Base-by-base conservation (phyloP, 2,888 invertebrate species). In the Chrysolina americana region DNA sequence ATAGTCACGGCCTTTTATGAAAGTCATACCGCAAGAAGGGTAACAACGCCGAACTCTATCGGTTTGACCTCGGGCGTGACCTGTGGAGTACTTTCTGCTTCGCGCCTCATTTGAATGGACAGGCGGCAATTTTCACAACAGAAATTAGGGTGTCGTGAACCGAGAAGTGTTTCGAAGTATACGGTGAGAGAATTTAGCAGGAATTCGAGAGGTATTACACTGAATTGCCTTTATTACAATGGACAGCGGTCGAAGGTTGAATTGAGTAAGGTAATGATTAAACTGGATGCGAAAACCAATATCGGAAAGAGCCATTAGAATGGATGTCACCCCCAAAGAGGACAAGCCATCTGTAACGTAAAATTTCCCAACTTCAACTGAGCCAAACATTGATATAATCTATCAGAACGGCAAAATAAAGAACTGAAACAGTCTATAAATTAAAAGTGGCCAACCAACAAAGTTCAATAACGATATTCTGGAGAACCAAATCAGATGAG, bases 121-220 rank as follows among this genome's bases (percentile, higher is more conserved):
- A 59, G 59, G n/a, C 59, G 59, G 59, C 9, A 59, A 59, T 59
- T 59, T 59, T 59, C 36, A 15, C n/a, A 59, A 36, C 28, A n/a
- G 28, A 59, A 59, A 59, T 59, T 59, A 59, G 36, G 59, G 28
- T 28, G 59, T 17, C 59, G 28, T 28, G 28, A 59, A 59, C 28
- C 23, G 56, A 17, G 59, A 59, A 28, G 23, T 23, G 28, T 23
- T 59, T 28, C 23, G 28, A 11, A 59, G n/a, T 28, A 23, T n/a
- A n/a, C 59, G 17, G 36, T 59, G 59, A n/a, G 36, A 28, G 10
- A 36, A 36, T 36, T 53, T 53, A 21, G 21, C 59, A 59, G 59
- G 59, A 15, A 59, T 59, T 59, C n/a, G 59, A 9, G 36, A 59
- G 36, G 23, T 59, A 59, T 59, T 9, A 50, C n/a, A 17, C 17